These are phyloP conservation scores for Amblyjoppa proteus DNA, from an alignment of 2,888 invertebrate species.

Conservation along the genomic window DNA sequence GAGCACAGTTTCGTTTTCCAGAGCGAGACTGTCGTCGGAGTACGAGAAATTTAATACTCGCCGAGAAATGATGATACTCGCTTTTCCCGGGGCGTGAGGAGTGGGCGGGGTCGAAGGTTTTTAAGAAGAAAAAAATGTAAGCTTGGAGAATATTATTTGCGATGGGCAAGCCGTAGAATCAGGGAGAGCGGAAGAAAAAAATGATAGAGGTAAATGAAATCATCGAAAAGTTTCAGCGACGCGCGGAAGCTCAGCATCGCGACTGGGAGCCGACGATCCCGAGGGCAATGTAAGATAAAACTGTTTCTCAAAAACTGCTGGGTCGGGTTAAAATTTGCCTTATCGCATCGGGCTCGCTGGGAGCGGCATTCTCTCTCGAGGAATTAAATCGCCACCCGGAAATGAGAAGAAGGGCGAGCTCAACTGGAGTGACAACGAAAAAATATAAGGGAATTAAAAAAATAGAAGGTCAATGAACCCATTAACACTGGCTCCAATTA, in stretches of 20 bases:
- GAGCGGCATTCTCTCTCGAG: neutral
- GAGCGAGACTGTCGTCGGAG: neutral
- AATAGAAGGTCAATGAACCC: neutral
- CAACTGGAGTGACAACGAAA: neutral
- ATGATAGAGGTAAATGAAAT: constrained; percentile 77
- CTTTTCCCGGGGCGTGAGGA: neutral
- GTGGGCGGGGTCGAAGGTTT: neutral
- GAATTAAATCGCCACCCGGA: neutral
- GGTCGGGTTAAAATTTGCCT: constrained; percentile 77
- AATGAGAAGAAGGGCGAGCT: neutral
- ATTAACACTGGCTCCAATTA: neutral
- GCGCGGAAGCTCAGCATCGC: constrained; percentile 46
- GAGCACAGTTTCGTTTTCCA: neutral
- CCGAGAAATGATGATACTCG: neutral
- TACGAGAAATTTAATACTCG: constrained; percentile 8
- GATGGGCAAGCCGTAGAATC: constrained; percentile 23
- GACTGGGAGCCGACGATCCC: constrained; percentile 59
- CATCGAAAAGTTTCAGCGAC: constrained; percentile 74
- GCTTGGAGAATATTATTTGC: neutral
- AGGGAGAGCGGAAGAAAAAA: constrained; percentile 63
- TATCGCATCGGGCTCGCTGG: constrained; percentile 65
- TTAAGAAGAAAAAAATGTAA: neutral
- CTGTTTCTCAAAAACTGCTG: constrained; percentile 75
- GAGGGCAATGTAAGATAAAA: constrained; percentile 75
- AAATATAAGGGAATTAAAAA: neutral